Conservation (phyloP, 2,797 vertebrate genomes). For the Pangasius krempfi region DNA sequence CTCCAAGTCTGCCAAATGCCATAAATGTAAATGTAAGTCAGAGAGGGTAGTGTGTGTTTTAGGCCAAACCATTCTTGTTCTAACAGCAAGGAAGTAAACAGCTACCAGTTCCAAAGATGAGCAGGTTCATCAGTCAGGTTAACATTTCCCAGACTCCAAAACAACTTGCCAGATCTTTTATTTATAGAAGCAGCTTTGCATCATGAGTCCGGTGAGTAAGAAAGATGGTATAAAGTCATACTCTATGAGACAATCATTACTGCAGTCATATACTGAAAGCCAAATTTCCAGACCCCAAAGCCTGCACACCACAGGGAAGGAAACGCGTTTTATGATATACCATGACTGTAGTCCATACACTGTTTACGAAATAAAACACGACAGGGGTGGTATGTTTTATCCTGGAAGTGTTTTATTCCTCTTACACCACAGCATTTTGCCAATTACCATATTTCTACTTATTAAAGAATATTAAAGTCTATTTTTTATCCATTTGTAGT, state of each 20-base stretch:
- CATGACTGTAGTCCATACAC: too few species aligned
- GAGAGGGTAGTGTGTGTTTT: not conserved
- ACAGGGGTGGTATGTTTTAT: not conserved
- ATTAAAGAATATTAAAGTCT: too few species aligned
- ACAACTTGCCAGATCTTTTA: not conserved
- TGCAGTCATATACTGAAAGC: not conserved
- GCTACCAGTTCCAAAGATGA: not conserved
- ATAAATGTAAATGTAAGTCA: not conserved
- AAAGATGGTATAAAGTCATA: not conserved
- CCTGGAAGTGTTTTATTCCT: not conserved
- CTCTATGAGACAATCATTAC: not conserved
- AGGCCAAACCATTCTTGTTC: not conserved
- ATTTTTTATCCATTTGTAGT: too few species aligned
- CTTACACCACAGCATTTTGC: too few species aligned
- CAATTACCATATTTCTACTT: not conserved
- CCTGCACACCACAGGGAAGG: not conserved
- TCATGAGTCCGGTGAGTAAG: not conserved
- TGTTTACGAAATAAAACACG: not conserved
- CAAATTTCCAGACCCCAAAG: too few species aligned
- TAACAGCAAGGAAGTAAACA: not conserved
- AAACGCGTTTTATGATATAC: not conserved
- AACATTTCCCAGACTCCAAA: conserved; percentile 5
- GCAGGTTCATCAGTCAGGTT: not conserved
- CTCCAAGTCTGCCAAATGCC: not conserved
- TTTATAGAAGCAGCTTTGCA: not conserved